Conservation (phyloP, 2,113 vertebrate genomes). For the Recurvirostra avosetta region DNA sequence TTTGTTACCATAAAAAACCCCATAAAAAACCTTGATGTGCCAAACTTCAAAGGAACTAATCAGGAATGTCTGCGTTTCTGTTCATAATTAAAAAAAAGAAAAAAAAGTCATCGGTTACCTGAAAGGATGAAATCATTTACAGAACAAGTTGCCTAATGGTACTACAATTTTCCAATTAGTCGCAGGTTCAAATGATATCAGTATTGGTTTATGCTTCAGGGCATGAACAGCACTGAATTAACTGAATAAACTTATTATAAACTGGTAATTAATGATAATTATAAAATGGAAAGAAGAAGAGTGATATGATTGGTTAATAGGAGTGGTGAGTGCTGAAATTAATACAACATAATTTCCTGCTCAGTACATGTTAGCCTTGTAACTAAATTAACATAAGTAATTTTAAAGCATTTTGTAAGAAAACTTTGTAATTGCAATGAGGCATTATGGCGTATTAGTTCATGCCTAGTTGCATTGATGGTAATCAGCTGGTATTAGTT, state of each 20-base stretch:
- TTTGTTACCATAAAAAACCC: not conserved
- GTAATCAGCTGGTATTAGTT: conserved; percentile 48
- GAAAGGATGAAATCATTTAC: conserved; percentile 60
- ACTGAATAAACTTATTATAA: conserved; percentile 77
- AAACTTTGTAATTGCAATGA: conserved; percentile 56
- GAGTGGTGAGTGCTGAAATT: conserved; percentile 67
- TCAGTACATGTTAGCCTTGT: conserved; percentile 61
- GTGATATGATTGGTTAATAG: conserved; percentile 70
- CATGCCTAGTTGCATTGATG: conserved; percentile 59
- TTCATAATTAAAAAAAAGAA: not conserved
- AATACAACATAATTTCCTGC: conserved; percentile 72
- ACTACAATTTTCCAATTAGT: conserved; percentile 65
- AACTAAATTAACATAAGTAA: conserved; percentile 68
- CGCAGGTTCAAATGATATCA: conserved; percentile 56
- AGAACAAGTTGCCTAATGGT: conserved; percentile 34
- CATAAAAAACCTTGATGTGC: not conserved
- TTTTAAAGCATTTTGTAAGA: conserved; percentile 72
- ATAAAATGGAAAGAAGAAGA: conserved; percentile 67
- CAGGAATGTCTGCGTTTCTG: not conserved
- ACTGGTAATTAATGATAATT: conserved; percentile 75
- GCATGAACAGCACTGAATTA: conserved; percentile 68
- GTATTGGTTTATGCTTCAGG: conserved; percentile 64
- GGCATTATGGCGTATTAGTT: conserved; percentile 55
- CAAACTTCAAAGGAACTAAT: not conserved
- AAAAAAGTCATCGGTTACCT: not conserved